Evolutionary conservation across 2,113 vertebrate genomes (phyloP), one percentile per base, ranked within the genome.

Genomic region (Neopipo cinnamomea): DNA sequence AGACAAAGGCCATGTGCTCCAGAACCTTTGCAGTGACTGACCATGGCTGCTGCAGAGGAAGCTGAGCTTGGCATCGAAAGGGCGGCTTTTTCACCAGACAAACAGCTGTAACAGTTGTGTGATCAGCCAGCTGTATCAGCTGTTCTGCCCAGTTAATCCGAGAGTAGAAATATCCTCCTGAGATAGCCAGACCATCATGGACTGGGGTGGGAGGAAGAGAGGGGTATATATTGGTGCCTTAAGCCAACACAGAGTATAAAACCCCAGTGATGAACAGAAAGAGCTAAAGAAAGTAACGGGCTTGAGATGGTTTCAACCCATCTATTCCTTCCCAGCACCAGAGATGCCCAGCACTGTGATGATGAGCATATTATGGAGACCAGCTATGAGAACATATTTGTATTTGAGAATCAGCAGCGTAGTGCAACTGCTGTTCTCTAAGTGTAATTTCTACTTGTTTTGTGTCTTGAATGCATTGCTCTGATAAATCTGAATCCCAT

Each of bases 351-450:
- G 37, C 20, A 49, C 8, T 12, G 30, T 31, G n/a, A 19, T 3
- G 1, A 22, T 18, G 15, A 70, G 28, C 1, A 0, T 5, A 6
- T 23, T 24, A 46, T 2, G 12, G 39, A 90, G 23, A 72, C 17
- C 24, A 42, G 6, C 21, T n/a, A 31, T 0, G 15, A 83, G 39
- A 85, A 67, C 11, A 18, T 1, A 4, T 16, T 77, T 62, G n/a
- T 23, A 62, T 0, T 0, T 81, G 71, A 1, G 2, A 42, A 52
- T 65, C 68, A 66, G 53, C 44, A 58, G n/a, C 17, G n/a, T 0
- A 50, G 8, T 12, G 47, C 42, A 62, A 58, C 2, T 47, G n/a
- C 16, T 65, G 33, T 10, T 35, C 53, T 75, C 37, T 1, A 31
- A 66, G 14, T 8, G 20, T 21, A 37, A 62, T 41, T 28, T 20